Conservation (phyloP, 2,113 vertebrate species). For the Anarhynchus alexandrinus region DNA sequence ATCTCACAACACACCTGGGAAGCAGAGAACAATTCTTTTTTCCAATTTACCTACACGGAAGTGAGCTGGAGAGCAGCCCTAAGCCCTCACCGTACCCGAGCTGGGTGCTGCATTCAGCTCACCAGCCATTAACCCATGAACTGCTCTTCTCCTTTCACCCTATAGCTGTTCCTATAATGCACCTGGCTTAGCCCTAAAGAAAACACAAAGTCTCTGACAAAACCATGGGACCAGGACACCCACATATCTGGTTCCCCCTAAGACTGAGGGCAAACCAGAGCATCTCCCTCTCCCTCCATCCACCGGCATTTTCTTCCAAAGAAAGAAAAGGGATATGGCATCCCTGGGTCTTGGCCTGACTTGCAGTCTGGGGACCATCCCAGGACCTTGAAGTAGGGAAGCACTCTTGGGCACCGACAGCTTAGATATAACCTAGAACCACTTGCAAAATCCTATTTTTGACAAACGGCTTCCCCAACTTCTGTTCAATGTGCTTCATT, state of each 20-base stretch:
- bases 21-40: neutral
- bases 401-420: neutral
- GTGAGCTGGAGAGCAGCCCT: neutral
- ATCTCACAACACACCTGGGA: neutral
- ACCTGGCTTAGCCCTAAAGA: neutral
- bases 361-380: neutral
- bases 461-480: neutral
- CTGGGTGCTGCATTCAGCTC: neutral
- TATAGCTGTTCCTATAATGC: neutral
- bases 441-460: neutral
- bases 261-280: neutral
- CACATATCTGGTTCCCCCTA: neutral
- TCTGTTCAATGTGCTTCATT: neutral
- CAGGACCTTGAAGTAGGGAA: neutral
- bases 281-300: neutral
- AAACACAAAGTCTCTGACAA: neutral
- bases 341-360: neutral
- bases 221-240: neutral
- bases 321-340: neutral
- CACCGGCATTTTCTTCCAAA: neutral
- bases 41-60: neutral
- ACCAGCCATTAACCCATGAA: neutral
- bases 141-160: neutral
- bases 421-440: neutral
- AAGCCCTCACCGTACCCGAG: accelerated